Base-by-base conservation (phyloP, 2,113 vertebrate species). In the Malurus elegans region DNA sequence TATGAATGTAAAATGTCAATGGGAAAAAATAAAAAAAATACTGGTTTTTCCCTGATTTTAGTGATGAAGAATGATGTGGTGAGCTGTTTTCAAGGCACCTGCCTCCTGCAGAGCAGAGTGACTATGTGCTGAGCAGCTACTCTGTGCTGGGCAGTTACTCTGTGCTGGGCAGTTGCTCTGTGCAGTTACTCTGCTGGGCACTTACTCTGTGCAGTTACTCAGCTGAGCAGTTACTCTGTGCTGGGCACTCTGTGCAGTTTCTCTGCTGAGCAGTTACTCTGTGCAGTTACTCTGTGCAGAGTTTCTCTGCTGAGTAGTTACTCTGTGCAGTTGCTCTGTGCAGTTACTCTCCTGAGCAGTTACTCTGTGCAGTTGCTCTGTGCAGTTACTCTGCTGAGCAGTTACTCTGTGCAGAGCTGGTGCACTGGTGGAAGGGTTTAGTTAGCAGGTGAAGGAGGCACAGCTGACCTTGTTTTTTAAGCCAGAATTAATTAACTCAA, bases 401-500 rank as follows among this genome's bases (percentile, higher is more conserved):
- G 44, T 38, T 69, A 2, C 79, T 60, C 34, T 44, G n/a, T 61
- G n/a, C 45, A 56, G 50, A 62, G 32, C 79, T 75, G 74, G 44
- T 70, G 95, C 36, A 7, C 29, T 84, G 53, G 29, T 25, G 3
- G 12, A 42, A 45, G 74, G 14, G 18, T 51, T 71, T 84, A 65
- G n/a, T 66, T 45, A 73, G 67, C 90, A 90, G 86, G 81, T 51
- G 61, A 61, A 91, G 32, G 95, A 96, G 94, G 66, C 31, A 32
- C 79, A 47, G 42, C 29, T 85, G 69, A 65, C 60, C 42, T 79
- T 60, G 40, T 75, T 65, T 87, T 44, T 93, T 93, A 93, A 96
- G 72, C 61, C 80, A 60, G 92, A 91, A 64, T 81, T 93, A 86
- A 87, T 84, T 91, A 95, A 93, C 91, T 96, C 48, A 21, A 14